Base-by-base conservation (phyloP, 2,113 vertebrate genomes). In the Tichodroma muraria region DNA sequence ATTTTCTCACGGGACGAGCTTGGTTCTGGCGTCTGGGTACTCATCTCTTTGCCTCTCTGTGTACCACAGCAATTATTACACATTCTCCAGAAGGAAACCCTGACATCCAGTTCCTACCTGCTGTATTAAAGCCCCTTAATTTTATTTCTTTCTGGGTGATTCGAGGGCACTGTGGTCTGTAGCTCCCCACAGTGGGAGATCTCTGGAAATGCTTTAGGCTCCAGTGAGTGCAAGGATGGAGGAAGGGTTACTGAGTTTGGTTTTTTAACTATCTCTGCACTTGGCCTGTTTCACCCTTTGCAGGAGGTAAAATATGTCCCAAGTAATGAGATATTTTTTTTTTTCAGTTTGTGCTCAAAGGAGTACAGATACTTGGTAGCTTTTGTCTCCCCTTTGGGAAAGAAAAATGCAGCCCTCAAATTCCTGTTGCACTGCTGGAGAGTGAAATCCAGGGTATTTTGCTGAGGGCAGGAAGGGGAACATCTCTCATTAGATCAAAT, bases 141-240 rank as follows among this genome's bases (percentile, higher is more conserved):
- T 90, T 61, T 37, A 1, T 83, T 92, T 80, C 50, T 64, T 18
- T 49, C 42, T 35, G 90, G 27, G 28, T 65, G 23, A 42, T 56
- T 61, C 10, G 11, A 73, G 49, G 94, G 71, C 95, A 22, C 30
- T 88, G 86, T 96, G 93, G 91, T 97, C 96, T 97, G 85, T 94
- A 97, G 97, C 97, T 97, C 97, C 97, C 94, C 97, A 84, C 68
- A 94, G 97, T 93, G 97, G 97, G 85, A 89, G 87, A 89, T 92
- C 53, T 77, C 75, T 80, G 88, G 23, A 94, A 97, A 85, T 94
- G 83, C 95, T 85, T 86, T 71, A 78, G 88, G 93, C 80, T 95
- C 82, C 57, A 90, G 27, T 66, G 72, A 84, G 20, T 8, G n/a
- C 27, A 15, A 66, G 73, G 18, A 53, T 65, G n/a, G 44, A 35